These are phyloP conservation scores for Monopterus albus DNA, from an alignment of 2,113 vertebrate species.

Conservation along the genomic window DNA sequence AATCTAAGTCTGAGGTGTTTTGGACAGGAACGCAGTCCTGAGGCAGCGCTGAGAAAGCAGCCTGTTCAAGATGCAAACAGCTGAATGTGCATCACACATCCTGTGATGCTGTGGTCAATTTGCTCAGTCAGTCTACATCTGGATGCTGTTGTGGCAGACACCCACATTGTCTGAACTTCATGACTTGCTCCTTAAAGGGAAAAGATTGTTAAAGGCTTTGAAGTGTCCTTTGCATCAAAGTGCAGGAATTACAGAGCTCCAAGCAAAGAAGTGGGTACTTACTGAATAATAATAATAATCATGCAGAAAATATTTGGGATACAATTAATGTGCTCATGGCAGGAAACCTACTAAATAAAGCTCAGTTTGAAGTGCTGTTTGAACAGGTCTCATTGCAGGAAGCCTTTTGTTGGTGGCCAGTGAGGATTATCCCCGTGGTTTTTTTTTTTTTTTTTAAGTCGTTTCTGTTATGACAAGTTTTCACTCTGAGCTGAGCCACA, in stretches of 20 bases:
- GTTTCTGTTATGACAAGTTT: slow-evolving; percentile 45
- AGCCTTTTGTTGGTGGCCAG: slow-evolving; percentile 1
- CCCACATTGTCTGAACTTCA: neutral
- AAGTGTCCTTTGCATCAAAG: slow-evolving; percentile 21
- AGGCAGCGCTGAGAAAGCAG: slow-evolving; percentile 26
- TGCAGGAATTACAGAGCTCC: slow-evolving; percentile 32
- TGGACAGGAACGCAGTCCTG: slow-evolving; percentile 46
- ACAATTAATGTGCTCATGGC: slow-evolving; percentile 8
- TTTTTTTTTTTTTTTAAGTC: neutral
- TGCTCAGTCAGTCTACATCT: slow-evolving; percentile 43
- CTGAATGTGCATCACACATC: slow-evolving; percentile 34
- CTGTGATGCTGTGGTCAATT: slow-evolving; percentile 36
- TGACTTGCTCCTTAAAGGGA: slow-evolving; percentile 10
- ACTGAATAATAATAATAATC: neutral
- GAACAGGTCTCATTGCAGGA: neutral
- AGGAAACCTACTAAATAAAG: slow-evolving; percentile 29
- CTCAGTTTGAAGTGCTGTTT: slow-evolving; percentile 30
- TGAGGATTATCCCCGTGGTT: neutral
- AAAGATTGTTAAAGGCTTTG: slow-evolving; percentile 6
- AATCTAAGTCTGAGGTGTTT: slow-evolving; percentile 62
- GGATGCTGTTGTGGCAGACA: slow-evolving; percentile 9
- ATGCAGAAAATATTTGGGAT: slow-evolving; percentile 19
- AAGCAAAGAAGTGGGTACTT: slow-evolving; percentile 7
- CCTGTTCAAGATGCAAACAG: slow-evolving; percentile 20
- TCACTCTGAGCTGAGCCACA: slow-evolving; percentile 23